These are phyloP conservation scores for Austrofundulus limnaeus DNA, from an alignment of 2,113 vertebrate genomes.

Conservation along the genomic window DNA sequence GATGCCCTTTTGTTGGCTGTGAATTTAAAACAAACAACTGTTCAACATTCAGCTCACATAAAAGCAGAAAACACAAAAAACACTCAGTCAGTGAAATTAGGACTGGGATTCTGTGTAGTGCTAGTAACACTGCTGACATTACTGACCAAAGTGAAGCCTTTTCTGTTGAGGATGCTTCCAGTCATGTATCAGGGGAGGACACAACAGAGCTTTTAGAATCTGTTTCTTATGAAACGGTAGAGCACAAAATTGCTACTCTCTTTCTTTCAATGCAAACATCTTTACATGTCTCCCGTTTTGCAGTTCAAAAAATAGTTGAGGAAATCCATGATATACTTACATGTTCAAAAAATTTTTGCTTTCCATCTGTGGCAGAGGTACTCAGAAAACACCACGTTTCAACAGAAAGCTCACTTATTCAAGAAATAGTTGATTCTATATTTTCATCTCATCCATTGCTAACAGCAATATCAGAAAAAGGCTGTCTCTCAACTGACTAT, in stretches of 20 bases:
- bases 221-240: not conserved
- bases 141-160: not conserved
- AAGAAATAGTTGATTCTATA: not conserved
- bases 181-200: not conserved
- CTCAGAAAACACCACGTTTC: slow-evolving; percentile 3
- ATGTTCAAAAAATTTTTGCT: not conserved
- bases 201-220: not conserved
- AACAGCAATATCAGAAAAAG: not conserved
- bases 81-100: no score
- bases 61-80: no score
- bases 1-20: no score
- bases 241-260: not conserved
- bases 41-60: no score
- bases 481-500: slow-evolving; percentile 3
- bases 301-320: slow-evolving; percentile 1
- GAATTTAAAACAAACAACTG: no score
- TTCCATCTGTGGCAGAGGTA: not conserved
- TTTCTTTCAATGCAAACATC: slow-evolving; percentile 6
- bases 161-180: not conserved
- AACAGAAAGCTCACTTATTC: not conserved
- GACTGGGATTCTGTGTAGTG: no score
- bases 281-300: slow-evolving; percentile 6
- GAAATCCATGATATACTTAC: not conserved
- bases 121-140: no score
- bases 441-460: not conserved